These are phyloP conservation scores for Acanthopagrus latus DNA, from an alignment of 2,797 vertebrate species.

Conservation along the genomic window DNA sequence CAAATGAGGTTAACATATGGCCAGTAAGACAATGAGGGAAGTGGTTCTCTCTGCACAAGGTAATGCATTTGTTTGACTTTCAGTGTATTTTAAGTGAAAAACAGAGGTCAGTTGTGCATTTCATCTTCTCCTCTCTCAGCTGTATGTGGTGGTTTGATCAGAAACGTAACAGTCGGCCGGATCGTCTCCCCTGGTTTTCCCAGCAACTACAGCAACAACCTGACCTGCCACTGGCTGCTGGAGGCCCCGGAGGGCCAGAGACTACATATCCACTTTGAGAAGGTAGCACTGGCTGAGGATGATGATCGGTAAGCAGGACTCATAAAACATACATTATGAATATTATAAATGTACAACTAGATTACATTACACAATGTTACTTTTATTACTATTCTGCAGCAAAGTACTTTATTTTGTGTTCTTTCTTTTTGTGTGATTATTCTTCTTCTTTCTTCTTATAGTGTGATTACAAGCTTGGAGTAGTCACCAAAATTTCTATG, in stretches of 20 bases:
- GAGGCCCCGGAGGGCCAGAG: constrained; percentile 88
- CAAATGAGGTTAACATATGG: not conserved
- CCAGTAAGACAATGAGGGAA: not conserved
- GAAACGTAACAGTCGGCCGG: constrained; percentile 89
- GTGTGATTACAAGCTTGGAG: too few relatives aligned
- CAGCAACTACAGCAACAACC: constrained; percentile 95
- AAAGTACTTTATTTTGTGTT: too few relatives aligned
- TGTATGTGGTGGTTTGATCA: constrained; percentile 89
- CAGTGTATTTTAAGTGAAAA: not conserved
- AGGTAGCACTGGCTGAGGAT: constrained; percentile 94
- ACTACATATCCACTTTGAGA: constrained; percentile 95
- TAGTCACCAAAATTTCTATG: too few relatives aligned
- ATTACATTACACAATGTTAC: too few relatives aligned
- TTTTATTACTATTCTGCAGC: too few relatives aligned
- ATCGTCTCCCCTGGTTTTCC: constrained; percentile 93
- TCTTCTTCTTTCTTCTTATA: too few relatives aligned
- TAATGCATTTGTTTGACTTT: not conserved
- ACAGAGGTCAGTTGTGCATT: not conserved
- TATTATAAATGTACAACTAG: not conserved
- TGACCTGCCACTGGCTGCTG: constrained; percentile 95
- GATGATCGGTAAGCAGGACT: constrained; percentile 89
- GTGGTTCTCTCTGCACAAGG: not conserved
- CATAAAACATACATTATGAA: not conserved
- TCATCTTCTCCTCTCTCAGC: constrained; percentile 77
- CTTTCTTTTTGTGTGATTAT: too few relatives aligned